Evolutionary conservation across 2,797 vertebrate genomes (phyloP), one percentile per base, ranked within the genome.

Genomic region (Hydrolagus colliei): DNA sequence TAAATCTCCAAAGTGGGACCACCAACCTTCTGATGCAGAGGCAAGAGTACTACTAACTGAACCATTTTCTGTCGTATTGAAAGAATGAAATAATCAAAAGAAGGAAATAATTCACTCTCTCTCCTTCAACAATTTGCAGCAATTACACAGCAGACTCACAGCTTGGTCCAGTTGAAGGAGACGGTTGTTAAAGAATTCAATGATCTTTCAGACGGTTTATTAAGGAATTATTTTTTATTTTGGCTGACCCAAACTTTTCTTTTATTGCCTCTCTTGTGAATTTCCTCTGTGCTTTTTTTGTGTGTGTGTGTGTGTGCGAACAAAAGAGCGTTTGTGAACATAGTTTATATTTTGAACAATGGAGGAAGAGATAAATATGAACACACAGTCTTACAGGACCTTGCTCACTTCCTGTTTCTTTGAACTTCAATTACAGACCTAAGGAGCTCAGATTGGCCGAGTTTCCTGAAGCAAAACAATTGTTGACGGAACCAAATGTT

Each of bases 321-420:
- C 87, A 89, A 90, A 91, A 88, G 86, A 52, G 86, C 1, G 80
- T 85, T 87, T 87, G 61, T 78, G 76, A 78, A 87, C 86, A 89
- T 89, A 89, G 86, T 89, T 90, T 89, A 63, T 89, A 86, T 90
- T 78, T 88, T 89, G 86, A 86, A 88, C 87, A 87, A 87, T 87
- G 88, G 86, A 89, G 85, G 87, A 86, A 89, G 77, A 75, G 76
- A 87, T 73, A 88, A 86, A 22, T 85, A 18, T 85, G 6, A 32
- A n/a, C 0, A 0, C 85, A 11, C 86, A 88, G 20, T 88, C 88
- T 72, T 62, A 72, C 22, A 87, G 87, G 82, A n/a, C 80, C 75
- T 87, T 78, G 76, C 62, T 88, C 72, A 12, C 0, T 0, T 75
- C 85, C 87, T 84, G 41, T 88, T 71, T 73, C 86, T 90, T 89